Evolutionary conservation across 2,888 invertebrate species (phyloP).

Genomic region (Calameuta idolon): DNA sequence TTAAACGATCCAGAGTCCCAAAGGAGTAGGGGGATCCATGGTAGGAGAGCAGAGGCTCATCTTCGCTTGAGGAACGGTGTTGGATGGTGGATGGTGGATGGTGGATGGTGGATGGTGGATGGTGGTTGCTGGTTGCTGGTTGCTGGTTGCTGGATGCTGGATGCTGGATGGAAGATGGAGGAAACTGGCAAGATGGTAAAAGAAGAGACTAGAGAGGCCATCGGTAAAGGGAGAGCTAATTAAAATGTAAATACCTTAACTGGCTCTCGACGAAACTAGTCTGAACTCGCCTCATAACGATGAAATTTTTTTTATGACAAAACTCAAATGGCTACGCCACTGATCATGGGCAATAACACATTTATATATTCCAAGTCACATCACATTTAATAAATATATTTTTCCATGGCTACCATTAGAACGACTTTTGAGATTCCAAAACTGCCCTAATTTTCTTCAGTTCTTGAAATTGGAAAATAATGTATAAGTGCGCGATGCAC

Average conservation of each 20-base stretch:
- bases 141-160: too few relatives aligned
- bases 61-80: not conserved
- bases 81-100: not conserved
- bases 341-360: not conserved
- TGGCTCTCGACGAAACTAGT: constrained; percentile 46
- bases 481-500: not conserved
- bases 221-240: constrained; percentile 59
- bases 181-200: constrained; percentile 21
- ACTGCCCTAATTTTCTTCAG: too few relatives aligned
- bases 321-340: not conserved
- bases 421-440: not conserved
- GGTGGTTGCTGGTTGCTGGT: too few relatives aligned
- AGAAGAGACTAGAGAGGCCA: constrained; percentile 10
- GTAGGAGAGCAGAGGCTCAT: constrained; percentile 17
- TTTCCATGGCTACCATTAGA: not conserved
- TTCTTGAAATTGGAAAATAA: not conserved
- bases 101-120: too few relatives aligned
- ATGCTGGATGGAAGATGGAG: not conserved
- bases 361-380: too few relatives aligned
- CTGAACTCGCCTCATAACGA: constrained; percentile 19
- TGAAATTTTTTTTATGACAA: constrained; percentile 40
- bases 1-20: constrained; percentile 61
- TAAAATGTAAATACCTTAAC: constrained; percentile 64
- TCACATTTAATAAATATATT: not conserved
- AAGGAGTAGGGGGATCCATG: constrained; percentile 26